Percentiles rank a stretch among this genome's conserved stretches.
phyloP scores from a whole-genome alignment of 2,888 invertebrate species.

The Heliconius ismenius region DNA sequence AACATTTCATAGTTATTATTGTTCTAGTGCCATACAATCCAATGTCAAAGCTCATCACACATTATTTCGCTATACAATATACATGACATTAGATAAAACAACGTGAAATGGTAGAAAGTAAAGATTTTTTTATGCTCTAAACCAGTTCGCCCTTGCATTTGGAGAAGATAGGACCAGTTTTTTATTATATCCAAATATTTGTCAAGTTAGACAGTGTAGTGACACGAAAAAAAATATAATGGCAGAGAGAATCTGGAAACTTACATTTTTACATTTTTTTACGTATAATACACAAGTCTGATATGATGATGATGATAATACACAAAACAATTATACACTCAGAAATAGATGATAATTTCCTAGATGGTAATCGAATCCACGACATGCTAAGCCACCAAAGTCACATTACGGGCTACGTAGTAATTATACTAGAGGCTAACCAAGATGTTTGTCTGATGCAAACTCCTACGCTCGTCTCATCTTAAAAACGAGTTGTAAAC shows the following conservation, averaged over 20 bases:
- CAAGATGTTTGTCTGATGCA: background rate
- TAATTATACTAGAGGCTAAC: too few relatives aligned
- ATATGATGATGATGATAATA: too few relatives aligned
- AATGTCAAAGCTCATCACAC: constrained; percentile 36
- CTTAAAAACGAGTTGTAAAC: constrained; percentile 25
- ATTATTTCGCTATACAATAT: constrained; percentile 49
- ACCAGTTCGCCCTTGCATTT: constrained; percentile 59
- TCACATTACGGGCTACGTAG: too few relatives aligned
- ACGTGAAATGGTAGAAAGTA: constrained; percentile 67
- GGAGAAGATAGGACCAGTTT: constrained; percentile 27
- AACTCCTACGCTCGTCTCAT: constrained; percentile 7
- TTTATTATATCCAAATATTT: constrained; percentile 38
- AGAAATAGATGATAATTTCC: too few relatives aligned
- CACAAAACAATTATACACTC: too few relatives aligned
- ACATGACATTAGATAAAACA: constrained; percentile 59
- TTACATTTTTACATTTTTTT: too few relatives aligned
- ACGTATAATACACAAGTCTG: too few relatives aligned
- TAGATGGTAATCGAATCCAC: too few relatives aligned
- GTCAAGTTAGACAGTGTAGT: constrained; percentile 2
- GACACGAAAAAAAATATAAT: background rate
- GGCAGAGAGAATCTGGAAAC: too few relatives aligned
- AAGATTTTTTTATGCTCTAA: constrained; percentile 57
- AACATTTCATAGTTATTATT: background rate
- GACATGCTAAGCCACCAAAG: too few relatives aligned
- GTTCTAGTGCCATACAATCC: background rate